phyloP scores from a whole-genome alignment of 2,888 invertebrate genomes.

The Cordilura impudica region DNA sequence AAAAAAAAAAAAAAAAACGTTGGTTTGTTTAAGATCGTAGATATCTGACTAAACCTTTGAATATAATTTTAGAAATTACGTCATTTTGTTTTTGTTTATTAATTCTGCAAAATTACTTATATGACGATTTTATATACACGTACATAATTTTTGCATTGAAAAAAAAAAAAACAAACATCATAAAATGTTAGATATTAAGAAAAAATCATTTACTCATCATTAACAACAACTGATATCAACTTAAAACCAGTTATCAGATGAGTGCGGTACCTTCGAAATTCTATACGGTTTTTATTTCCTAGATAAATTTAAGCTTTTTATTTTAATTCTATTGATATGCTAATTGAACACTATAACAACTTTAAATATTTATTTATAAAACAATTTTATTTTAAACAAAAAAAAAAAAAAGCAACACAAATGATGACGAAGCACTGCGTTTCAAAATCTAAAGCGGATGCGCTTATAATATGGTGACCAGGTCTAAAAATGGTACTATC shows the following conservation, averaged over 20 bases:
- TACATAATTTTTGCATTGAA: not conserved
- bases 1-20: not conserved
- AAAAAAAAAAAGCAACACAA: not conserved
- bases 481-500: too few species aligned
- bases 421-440: not conserved
- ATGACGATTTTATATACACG: not conserved
- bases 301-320: slow-evolving; percentile 5
- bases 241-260: not conserved
- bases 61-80: slow-evolving; percentile 54
- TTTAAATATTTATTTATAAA: too few species aligned
- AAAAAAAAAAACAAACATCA: not conserved
- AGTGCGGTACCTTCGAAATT: not conserved
- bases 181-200: not conserved
- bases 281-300: slow-evolving; percentile 4
- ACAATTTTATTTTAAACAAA: not conserved
- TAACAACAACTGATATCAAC: too few species aligned
- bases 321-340: not conserved
- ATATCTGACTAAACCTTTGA: not conserved
- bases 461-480: too few species aligned
- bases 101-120: slow-evolving; percentile 35
- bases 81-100: slow-evolving; percentile 38
- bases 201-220: not conserved
- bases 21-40: not conserved
- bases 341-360: not conserved
- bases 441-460: too few species aligned